These are phyloP conservation scores for Amia ocellicauda DNA, from an alignment of 2,113 vertebrate genomes.

Conservation along the genomic window DNA sequence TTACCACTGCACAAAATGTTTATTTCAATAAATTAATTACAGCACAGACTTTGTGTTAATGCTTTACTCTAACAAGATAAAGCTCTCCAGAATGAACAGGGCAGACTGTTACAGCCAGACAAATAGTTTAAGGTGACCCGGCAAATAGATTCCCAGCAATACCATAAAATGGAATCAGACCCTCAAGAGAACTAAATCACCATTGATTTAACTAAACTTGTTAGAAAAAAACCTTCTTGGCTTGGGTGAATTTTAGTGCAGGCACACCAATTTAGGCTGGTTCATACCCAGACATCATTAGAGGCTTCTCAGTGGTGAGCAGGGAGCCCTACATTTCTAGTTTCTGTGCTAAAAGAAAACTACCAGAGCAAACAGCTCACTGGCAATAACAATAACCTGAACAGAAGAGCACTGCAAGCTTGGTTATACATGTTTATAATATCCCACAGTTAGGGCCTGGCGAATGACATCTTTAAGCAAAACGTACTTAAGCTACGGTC, in stretches of 20 bases:
- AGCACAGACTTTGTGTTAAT: no score
- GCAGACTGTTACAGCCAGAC: no score
- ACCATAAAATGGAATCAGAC: neutral
- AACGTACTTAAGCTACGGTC: conserved; percentile 27
- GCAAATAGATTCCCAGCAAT: no score
- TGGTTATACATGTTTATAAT: neutral
- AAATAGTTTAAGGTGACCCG: no score
- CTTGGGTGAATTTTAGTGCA: neutral
- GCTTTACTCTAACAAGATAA: no score
- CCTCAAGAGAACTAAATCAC: neutral
- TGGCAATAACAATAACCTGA: neutral
- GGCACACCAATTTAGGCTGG: neutral
- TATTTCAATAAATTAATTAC: no score
- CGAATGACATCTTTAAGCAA: conserved; percentile 15
- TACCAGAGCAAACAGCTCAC: neutral
- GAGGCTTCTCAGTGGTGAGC: neutral
- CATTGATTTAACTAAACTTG: neutral
- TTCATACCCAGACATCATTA: neutral
- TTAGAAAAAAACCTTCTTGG: neutral
- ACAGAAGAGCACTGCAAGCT: neutral
- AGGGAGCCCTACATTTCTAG: neutral
- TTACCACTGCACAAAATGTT: no score
- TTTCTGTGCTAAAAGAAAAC: neutral
- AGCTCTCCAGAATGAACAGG: no score
- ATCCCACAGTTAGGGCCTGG: neutral